These are phyloP conservation scores for Pterocles orientalis DNA, from an alignment of 2,113 vertebrate species.

Conservation along the genomic window DNA sequence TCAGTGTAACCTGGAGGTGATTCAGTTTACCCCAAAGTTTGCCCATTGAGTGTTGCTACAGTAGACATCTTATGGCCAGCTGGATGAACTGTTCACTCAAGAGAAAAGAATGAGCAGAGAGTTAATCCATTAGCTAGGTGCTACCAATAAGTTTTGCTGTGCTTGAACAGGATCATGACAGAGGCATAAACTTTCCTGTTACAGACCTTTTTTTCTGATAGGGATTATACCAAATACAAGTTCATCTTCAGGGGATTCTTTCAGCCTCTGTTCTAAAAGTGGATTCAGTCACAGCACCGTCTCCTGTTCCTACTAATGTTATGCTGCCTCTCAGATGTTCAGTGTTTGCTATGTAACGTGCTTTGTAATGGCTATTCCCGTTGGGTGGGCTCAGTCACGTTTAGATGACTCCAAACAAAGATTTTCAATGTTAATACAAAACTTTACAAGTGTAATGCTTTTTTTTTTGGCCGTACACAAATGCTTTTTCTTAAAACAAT, in stretches of 20 bases:
- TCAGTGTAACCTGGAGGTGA: background rate
- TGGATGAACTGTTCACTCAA: background rate
- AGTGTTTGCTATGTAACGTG: rapidly evolving
- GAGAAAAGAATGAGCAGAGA: background rate
- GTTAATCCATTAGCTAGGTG: background rate
- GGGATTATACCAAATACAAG: background rate
- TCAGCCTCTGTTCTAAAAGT: background rate
- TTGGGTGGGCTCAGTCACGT: background rate
- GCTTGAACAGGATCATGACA: background rate
- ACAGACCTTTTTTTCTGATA: rapidly evolving
- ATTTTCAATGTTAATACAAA: background rate
- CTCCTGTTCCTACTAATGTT: background rate
- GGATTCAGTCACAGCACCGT: background rate
- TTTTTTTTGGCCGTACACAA: background rate
- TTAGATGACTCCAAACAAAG: background rate
- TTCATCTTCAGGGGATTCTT: background rate
- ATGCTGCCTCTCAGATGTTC: background rate
- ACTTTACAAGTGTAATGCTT: background rate
- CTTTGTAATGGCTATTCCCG: background rate
- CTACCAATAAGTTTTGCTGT: background rate
- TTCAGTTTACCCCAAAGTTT: background rate
- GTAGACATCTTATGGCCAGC: background rate
- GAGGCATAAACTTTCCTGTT: background rate
- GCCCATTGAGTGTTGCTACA: background rate
- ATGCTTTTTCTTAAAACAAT: background rate